phyloP scores from a whole-genome alignment of 2,797 vertebrate genomes.

The Diplodus puntazzo region DNA sequence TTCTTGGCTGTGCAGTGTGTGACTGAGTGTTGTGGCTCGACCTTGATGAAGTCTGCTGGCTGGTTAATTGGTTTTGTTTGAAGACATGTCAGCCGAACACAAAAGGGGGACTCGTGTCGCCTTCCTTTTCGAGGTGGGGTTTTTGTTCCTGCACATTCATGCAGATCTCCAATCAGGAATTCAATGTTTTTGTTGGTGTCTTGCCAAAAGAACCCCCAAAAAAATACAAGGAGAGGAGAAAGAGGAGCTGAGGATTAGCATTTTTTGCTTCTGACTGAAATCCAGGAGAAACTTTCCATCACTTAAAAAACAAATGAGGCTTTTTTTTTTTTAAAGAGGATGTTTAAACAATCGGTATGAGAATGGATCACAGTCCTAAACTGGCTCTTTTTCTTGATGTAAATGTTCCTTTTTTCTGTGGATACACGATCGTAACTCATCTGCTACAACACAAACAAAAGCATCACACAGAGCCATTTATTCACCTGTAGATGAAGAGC shows the following conservation, averaged over 20 bases:
- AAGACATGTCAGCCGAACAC: constrained; percentile 29
- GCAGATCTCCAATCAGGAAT: constrained; percentile 8
- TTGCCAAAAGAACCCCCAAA: background rate
- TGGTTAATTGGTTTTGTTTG: constrained; percentile 48
- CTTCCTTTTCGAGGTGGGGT: constrained; percentile 1
- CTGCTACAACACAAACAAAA: constrained; percentile 7
- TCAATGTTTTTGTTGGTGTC: constrained; percentile 22
- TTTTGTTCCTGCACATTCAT: constrained; percentile 36
- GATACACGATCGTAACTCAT: constrained; percentile 13
- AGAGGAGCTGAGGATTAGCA: background rate
- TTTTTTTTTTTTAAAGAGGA: constrained; percentile 11
- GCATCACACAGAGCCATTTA: constrained; percentile 3
- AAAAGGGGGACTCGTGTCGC: constrained; percentile 11
- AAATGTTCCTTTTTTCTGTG: background rate
- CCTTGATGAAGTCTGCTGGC: constrained; percentile 46
- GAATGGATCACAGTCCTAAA: background rate
- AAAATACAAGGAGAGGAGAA: too few relatives aligned
- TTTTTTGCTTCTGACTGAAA: constrained; percentile 29
- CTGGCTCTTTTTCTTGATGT: background rate
- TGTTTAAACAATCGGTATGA: background rate
- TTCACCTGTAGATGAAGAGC: constrained; percentile 33
- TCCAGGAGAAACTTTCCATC: constrained; percentile 18
- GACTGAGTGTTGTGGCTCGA: constrained; percentile 14
- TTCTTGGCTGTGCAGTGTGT: background rate
- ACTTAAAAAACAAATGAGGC: background rate